Evolutionary conservation across 2,888 invertebrate genomes (phyloP), one percentile per base, ranked within the genome.

Genomic region (Agrochola lychnidis): DNA sequence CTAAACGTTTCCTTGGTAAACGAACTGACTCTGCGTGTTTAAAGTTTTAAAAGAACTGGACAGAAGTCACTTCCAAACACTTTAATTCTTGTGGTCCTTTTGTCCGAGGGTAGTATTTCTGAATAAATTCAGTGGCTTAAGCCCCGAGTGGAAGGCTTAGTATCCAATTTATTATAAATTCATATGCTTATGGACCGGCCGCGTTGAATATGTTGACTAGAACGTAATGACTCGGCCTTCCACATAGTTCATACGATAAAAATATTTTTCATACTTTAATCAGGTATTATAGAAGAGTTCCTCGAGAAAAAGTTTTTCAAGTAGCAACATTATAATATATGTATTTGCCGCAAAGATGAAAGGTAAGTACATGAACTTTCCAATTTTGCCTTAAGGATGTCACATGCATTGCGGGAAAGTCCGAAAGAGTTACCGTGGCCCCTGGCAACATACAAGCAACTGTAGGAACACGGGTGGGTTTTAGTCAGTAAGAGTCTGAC

Each of bases 81-180:
- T 73, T 45, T 70, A 74, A 45, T 56, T 78, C 78, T 78, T 62
- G 22, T 42, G 74, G 74, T 75, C 73, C 81, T 75, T 79, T 73
- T 83, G 83, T 80, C 76, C 78, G 67, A 72, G 73, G 82, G 79
- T 83, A 85, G 83, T 89, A 87, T 89, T 87, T 86, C 78, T 87
- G 89, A 90, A 92, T 91, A 91, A 89, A 91, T 89, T 90, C 83
- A 80, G 86, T 67, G 71, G 82, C 82, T 80, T 83, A 76, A 77
- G 81, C 84, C 81, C 84, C 74, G 83, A 84, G 82, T 84, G 82
- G 82, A 83, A 81, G 87, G 89, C 88, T 91, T 89, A 88, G 82
- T 88, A 88, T 90, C 86, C 88, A 89, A 90, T 91, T 89, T 92
- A 91, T 92, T 92, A 92, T 91, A 90, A 91, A 92, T 92, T 92